Evolutionary conservation across 1,140 invertebrate genomes (phyloP).

Genomic region (Drosophila nikananu): DNA sequence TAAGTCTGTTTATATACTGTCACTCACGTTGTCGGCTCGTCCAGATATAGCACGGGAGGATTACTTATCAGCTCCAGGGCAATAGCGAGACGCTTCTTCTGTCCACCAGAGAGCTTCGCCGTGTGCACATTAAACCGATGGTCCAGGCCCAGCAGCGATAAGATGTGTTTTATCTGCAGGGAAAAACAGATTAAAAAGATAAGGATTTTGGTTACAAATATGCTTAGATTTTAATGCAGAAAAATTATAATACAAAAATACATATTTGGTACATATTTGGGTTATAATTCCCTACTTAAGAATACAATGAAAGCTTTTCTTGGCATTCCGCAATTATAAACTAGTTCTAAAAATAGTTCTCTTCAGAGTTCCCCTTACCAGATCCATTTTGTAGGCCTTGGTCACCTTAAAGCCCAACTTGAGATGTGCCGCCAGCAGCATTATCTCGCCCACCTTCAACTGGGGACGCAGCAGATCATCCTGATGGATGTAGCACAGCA

Average conservation of each 20-base stretch:
- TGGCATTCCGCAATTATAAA: too few species aligned
- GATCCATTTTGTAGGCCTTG: conserved; percentile 69
- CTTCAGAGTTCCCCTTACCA: conserved; percentile 53
- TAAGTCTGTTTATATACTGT: conserved; percentile 25
- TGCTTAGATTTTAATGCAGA: not conserved
- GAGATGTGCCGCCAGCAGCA: conserved; percentile 93
- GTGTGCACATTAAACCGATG: conserved; percentile 89
- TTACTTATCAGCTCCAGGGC: conserved; percentile 95
- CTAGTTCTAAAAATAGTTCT: too few species aligned
- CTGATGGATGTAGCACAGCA: conserved; percentile 96
- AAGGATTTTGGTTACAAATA: not conserved
- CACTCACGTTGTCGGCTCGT: conserved; percentile 96
- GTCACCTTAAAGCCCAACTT: conserved; percentile 91
- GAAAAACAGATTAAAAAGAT: not conserved
- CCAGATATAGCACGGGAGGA: conserved; percentile 96
- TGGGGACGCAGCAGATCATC: conserved; percentile 93
- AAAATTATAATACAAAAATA: too few species aligned
- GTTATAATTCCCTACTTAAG: too few species aligned
- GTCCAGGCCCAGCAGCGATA: conserved; percentile 90
- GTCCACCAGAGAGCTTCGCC: conserved; percentile 93
- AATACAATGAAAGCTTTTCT: too few species aligned
- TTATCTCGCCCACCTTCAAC: conserved; percentile 93
- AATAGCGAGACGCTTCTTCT: conserved; percentile 94
- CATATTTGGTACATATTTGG: too few species aligned
- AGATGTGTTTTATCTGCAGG: conserved; percentile 88